phyloP scores from a whole-genome alignment of 1,140 invertebrate genomes.

The Papilio polytes region DNA sequence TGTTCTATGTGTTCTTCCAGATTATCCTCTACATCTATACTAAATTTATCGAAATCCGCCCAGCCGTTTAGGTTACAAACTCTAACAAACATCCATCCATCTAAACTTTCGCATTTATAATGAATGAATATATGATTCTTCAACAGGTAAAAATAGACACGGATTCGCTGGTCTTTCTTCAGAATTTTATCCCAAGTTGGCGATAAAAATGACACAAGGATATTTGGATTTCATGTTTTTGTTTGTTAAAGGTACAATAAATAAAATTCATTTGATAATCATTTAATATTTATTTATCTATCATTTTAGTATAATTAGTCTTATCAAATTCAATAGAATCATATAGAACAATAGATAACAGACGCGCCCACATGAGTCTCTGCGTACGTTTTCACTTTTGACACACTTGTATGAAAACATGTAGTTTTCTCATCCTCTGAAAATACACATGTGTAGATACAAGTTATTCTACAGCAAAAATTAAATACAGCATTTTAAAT shows the following conservation, averaged over 20 bases:
- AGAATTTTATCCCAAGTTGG: too few relatives aligned
- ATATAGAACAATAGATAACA: conserved; percentile 46
- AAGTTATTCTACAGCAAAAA: conserved; percentile 39
- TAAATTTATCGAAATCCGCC: too few relatives aligned
- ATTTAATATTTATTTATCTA: conserved; percentile 59
- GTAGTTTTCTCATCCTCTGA: too few relatives aligned
- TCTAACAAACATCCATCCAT: too few relatives aligned
- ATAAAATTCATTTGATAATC: conserved; percentile 47
- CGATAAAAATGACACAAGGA: too few relatives aligned
- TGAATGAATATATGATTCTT: too few relatives aligned
- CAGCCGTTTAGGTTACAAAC: too few relatives aligned
- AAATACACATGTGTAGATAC: not conserved
- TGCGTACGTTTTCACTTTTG: not conserved
- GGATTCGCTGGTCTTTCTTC: too few relatives aligned
- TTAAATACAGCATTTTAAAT: conserved; percentile 59
- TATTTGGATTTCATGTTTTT: not conserved
- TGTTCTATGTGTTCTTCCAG: too few relatives aligned
- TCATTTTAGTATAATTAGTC: conserved; percentile 75
- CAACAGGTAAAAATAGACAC: too few relatives aligned
- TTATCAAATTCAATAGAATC: conserved; percentile 77
- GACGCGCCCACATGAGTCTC: not conserved
- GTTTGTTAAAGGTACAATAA: conserved; percentile 35
- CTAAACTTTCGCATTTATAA: too few relatives aligned
- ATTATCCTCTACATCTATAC: too few relatives aligned
- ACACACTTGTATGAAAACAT: not conserved